Percentiles rank a stretch among this genome's conserved stretches.
These are phyloP conservation scores for Stenoptilia bipunctidactyla DNA, from an alignment of 2,888 invertebrate species.

Conservation along the genomic window DNA sequence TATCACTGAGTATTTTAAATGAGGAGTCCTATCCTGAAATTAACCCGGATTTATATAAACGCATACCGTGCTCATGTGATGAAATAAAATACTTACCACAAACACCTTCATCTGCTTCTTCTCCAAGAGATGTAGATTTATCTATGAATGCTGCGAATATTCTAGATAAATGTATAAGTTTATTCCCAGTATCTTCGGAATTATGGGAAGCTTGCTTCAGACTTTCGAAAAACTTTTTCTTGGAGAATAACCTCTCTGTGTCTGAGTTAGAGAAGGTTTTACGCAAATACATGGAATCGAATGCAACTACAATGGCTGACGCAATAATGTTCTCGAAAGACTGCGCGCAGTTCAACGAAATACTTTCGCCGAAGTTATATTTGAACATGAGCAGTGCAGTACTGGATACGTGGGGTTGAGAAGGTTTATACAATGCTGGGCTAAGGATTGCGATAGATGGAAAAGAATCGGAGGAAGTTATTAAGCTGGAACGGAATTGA, in stretches of 20 bases:
- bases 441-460: no score
- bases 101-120: slow-evolving; percentile 16
- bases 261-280: slow-evolving; percentile 67
- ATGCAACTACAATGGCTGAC: slow-evolving; percentile 53
- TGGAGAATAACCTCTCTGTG: slow-evolving; percentile 48
- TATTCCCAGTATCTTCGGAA: slow-evolving; percentile 44
- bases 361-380: slow-evolving; percentile 55
- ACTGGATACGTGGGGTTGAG: slow-evolving; percentile 57
- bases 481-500: no score
- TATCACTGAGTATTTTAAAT: slow-evolving; percentile 48
- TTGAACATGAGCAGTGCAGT: slow-evolving; percentile 60
- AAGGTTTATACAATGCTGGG: neutral
- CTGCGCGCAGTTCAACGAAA: slow-evolving; percentile 52
- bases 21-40: slow-evolving; percentile 41
- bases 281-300: slow-evolving; percentile 64
- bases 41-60: slow-evolving; percentile 28
- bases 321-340: slow-evolving; percentile 61
- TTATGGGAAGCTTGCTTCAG: slow-evolving; percentile 57
- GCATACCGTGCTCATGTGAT: slow-evolving; percentile 48
- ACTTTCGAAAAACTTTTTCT: slow-evolving; percentile 45
- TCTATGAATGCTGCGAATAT: slow-evolving; percentile 40
- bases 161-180: slow-evolving; percentile 49
- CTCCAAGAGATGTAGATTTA: slow-evolving; percentile 24
- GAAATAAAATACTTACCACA: slow-evolving; percentile 34
- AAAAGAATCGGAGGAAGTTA: no score